Conservation (phyloP, 2,113 vertebrate species). For the Scalopus aquaticus region DNA sequence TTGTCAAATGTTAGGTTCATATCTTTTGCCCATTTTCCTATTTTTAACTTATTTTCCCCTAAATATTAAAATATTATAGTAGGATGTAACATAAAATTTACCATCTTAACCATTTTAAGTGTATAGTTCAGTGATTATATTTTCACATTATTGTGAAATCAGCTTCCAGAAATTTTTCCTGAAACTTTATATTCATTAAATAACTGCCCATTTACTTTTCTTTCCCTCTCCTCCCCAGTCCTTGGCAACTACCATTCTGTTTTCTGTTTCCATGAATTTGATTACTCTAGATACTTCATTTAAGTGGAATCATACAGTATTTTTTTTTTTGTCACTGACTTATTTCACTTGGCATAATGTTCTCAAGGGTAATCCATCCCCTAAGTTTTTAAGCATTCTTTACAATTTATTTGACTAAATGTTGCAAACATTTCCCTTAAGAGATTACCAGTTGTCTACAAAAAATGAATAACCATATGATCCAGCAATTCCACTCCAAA, state of each 20-base stretch:
- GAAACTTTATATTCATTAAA: neutral
- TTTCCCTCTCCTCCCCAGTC: neutral
- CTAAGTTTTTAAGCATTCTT: constrained; percentile 5
- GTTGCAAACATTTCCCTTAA: neutral
- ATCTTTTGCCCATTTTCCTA: neutral
- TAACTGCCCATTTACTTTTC: neutral
- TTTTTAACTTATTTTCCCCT: neutral
- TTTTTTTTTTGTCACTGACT: neutral
- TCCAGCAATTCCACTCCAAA: neutral
- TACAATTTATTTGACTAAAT: neutral
- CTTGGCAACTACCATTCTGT: neutral
- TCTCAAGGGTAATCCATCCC: neutral
- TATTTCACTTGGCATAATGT: neutral
- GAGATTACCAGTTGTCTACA: neutral
- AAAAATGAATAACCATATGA: too few relatives aligned
- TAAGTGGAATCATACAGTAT: neutral
- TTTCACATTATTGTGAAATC: neutral
- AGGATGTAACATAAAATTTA: neutral
- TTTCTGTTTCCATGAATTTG: neutral
- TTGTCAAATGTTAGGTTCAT: neutral
- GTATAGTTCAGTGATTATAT: neutral
- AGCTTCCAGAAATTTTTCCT: neutral
- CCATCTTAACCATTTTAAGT: neutral
- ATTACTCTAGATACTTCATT: neutral
- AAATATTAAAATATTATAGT: neutral